Percentiles rank a stretch among this genome's conserved stretches.
Evolutionary conservation across 2,888 invertebrate species (phyloP).

Genomic region (Dynastes tityus): DNA sequence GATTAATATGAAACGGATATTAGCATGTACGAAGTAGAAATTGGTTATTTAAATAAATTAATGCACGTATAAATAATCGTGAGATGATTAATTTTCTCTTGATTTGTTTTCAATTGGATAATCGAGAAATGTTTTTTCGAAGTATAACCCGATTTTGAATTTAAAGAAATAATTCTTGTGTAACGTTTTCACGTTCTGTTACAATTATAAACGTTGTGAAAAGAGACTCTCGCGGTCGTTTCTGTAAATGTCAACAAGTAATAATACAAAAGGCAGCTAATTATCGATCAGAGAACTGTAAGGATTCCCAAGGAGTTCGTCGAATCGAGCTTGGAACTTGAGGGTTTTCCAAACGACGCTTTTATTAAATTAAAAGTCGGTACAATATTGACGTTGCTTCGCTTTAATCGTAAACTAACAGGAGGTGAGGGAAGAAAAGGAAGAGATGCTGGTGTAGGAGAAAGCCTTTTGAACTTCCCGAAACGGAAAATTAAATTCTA

Average conservation of each 20-base stretch:
- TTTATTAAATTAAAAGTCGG: slow-evolving; percentile 53
- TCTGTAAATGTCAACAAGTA: slow-evolving; percentile 42
- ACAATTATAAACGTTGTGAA: no score
- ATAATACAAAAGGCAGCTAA: slow-evolving; percentile 45
- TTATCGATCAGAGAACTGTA: slow-evolving; percentile 47
- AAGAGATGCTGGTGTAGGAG: neutral
- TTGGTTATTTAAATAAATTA: no score
- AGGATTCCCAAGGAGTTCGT: slow-evolving; percentile 47
- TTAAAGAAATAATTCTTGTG: no score
- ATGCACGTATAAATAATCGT: neutral
- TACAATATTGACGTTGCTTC: slow-evolving; percentile 36
- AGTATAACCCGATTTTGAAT: no score
- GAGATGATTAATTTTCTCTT: no score
- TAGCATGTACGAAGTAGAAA: neutral
- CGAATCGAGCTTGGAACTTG: slow-evolving; percentile 46
- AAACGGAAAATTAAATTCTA: neutral
- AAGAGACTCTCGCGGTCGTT: slow-evolving; percentile 2
- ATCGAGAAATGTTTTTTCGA: no score
- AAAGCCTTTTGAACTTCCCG: neutral
- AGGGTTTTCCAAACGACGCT: slow-evolving; percentile 48
- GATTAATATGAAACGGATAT: slow-evolving; percentile 25
- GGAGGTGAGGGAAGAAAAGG: neutral
- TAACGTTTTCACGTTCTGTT: no score
- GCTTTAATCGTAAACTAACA: slow-evolving; percentile 23
- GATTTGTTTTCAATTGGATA: no score